A percentile compares a stretch with the other conserved stretches of the same genome.
These are phyloP conservation scores for Lontra canadensis DNA, from an alignment of 2,113 vertebrate species.

Conservation along the genomic window DNA sequence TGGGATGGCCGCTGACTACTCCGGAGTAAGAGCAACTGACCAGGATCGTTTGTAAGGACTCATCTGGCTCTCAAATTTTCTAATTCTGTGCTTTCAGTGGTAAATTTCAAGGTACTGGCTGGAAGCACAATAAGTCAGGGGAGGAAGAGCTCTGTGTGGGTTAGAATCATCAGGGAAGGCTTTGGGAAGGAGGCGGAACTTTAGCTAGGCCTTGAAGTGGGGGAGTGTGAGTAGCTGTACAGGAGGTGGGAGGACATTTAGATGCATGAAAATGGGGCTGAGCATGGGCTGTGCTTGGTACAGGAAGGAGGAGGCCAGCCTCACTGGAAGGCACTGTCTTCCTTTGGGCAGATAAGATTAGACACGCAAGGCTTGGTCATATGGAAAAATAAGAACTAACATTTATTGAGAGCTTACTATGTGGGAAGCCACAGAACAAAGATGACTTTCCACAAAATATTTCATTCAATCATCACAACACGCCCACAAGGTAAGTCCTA, in stretches of 20 bases:
- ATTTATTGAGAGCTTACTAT: background rate
- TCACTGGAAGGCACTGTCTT: background rate
- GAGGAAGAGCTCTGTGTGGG: constrained; percentile 7
- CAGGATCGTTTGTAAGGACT: background rate
- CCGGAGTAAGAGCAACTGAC: background rate
- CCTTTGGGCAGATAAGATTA: background rate
- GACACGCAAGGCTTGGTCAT: background rate
- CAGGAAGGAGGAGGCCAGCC: background rate
- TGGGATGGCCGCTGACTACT: background rate
- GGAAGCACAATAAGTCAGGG: constrained; percentile 28
- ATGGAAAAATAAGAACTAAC: background rate
- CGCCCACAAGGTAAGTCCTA: background rate
- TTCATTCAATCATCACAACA: background rate
- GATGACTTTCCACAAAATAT: background rate
- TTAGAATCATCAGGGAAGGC: constrained; percentile 19
- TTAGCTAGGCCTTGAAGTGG: background rate
- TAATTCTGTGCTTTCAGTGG: background rate
- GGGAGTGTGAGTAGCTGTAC: background rate
- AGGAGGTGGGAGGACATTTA: constrained; percentile 55
- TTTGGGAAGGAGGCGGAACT: constrained; percentile 35
- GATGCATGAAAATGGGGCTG: background rate
- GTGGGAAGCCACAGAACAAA: background rate
- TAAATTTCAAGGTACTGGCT: constrained; percentile 28
- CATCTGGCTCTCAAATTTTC: background rate
- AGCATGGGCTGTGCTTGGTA: constrained; percentile 14